Evolutionary conservation across 2,888 invertebrate genomes (phyloP).

Genomic region (Poecilus cupreus): DNA sequence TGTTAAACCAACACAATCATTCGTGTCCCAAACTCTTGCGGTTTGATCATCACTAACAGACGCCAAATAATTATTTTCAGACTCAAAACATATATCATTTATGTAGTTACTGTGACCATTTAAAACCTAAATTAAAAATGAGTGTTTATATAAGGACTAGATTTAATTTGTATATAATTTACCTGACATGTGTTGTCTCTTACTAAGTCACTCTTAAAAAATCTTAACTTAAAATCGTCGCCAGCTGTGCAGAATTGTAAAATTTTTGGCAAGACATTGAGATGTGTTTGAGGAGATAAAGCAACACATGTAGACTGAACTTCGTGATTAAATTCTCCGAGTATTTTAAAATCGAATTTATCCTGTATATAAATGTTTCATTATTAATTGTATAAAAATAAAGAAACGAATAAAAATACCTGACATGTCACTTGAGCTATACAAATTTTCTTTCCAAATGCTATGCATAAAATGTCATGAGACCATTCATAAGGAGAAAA

Average conservation of each 20-base stretch:
- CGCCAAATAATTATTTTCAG: slow-evolving; percentile 80
- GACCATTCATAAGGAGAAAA: slow-evolving; percentile 81
- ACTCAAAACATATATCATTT: slow-evolving; percentile 82
- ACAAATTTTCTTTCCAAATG: slow-evolving; percentile 76
- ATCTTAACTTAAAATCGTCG: slow-evolving; percentile 75
- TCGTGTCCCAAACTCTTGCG: slow-evolving; percentile 80
- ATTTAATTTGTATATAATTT: slow-evolving; percentile 53
- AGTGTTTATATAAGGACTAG: slow-evolving; percentile 1
- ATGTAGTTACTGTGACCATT: slow-evolving; percentile 81
- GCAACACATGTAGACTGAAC: slow-evolving; percentile 75
- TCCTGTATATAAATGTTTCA: slow-evolving; percentile 69
- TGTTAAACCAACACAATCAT: slow-evolving; percentile 74
- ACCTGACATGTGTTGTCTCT: slow-evolving; percentile 74
- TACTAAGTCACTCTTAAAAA: slow-evolving; percentile 76
- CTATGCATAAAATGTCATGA: slow-evolving; percentile 78
- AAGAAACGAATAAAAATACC: slow-evolving; percentile 69
- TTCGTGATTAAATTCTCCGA: slow-evolving; percentile 76
- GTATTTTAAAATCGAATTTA: slow-evolving; percentile 74
- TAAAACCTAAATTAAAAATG: slow-evolving; percentile 71
- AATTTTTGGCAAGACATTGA: slow-evolving; percentile 76
- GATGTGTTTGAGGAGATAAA: slow-evolving; percentile 79
- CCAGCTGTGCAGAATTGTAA: slow-evolving; percentile 76
- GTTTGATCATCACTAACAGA: slow-evolving; percentile 87
- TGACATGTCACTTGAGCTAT: slow-evolving; percentile 76
- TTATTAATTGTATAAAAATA: slow-evolving; percentile 17